Percentiles rank a stretch among this genome's conserved stretches.
Evolutionary conservation across 2,113 vertebrate genomes (phyloP).

Genomic region (Rhea pennata): DNA sequence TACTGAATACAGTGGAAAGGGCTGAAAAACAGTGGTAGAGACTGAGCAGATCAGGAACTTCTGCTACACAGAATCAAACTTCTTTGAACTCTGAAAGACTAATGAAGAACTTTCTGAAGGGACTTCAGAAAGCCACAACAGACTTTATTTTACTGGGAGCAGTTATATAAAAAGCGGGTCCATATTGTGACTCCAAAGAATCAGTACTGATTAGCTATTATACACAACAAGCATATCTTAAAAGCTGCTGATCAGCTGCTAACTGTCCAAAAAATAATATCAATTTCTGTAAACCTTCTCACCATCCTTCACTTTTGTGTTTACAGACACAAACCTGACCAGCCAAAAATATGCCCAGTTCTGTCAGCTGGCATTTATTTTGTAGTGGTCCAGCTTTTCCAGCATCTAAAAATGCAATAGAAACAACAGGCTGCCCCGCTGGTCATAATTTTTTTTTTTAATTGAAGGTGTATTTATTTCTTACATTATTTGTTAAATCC

Average conservation of each 20-base stretch:
- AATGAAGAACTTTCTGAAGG: neutral
- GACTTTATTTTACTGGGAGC: neutral
- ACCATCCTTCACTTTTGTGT: rapidly evolving
- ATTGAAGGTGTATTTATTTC: neutral
- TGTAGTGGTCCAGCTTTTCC: neutral
- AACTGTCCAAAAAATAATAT: neutral
- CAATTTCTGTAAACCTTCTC: neutral
- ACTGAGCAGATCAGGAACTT: neutral
- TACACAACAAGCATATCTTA: neutral
- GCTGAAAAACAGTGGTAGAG: neutral
- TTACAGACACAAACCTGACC: rapidly evolving
- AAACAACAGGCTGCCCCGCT: neutral
- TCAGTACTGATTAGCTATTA: neutral
- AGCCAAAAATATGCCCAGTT: neutral
- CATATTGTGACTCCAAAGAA: neutral
- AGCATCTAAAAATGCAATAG: neutral
- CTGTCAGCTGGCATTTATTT: neutral
- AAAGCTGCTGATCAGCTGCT: neutral
- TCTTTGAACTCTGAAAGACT: neutral
- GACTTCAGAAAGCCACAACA: neutral
- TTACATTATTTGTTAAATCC: neutral
- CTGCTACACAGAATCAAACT: neutral
- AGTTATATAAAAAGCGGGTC: neutral
- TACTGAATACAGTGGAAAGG: neutral
- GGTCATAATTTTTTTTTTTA: neutral